Base-by-base conservation (phyloP, 2,888 invertebrate genomes). In the Hipparchia semele region DNA sequence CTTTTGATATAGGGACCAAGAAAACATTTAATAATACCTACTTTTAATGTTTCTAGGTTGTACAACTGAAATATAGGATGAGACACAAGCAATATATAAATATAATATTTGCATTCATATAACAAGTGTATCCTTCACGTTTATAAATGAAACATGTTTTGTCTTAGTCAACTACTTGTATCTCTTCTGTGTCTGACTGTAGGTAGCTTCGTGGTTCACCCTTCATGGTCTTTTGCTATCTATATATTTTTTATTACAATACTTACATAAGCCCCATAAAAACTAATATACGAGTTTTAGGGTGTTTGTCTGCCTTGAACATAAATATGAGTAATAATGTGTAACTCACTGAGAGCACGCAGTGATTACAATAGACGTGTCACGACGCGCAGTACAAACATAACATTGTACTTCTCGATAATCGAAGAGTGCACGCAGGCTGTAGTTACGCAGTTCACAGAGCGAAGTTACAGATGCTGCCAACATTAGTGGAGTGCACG, bases 291-390 rank as follows among this genome's bases (percentile, higher is more conserved):
- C 45, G 68, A 49, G 61, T 69, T 51, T 67, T 54, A 69, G 60
- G 59, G 71, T 61, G 70, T 70, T 68, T 67, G 76, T 73, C 78
- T 77, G 78, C 75, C 72, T 80, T 86, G 87, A 89, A 89, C 88
- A 89, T 91, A 90, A 89, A 87, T 86, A 90, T 85, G 83, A 86
- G 88, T 89, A 90, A 91, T 88, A 90, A 91, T 90, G 85, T 92
- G 92, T 91, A 92, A 94, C 94, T 94, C 94, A 94, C 94, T 93
- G 93, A 89, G 90, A 90, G 91, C 90, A 87, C 91, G 93, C 93
- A 94, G 93, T 93, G 93, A 91, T 90, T 92, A 93, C 91, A 89
- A 84, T 84, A 91, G 91, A 84, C 82, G 94, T 89, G 91, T 84
- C 83, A 87, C 89, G 90, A 85, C 82, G 91, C 90, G 91, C 82